phyloP scores from a whole-genome alignment of 1,140 invertebrate species.

The Pemphigus obesinymphae region DNA sequence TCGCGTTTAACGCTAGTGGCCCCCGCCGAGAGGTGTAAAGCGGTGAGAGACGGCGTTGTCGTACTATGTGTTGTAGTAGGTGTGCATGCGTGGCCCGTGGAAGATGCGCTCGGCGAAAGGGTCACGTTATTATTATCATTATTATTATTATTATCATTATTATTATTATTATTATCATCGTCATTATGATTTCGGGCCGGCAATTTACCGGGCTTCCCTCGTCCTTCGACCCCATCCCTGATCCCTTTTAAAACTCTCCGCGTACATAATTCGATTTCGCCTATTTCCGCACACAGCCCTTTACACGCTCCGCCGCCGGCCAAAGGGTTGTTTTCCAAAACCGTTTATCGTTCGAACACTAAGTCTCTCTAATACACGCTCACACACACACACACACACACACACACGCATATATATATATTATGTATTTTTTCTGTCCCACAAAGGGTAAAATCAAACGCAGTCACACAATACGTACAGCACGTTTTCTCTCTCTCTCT shows the following conservation, averaged over 20 bases:
- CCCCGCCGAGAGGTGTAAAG: conserved; percentile 21
- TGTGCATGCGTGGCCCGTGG: neutral
- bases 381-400: too few relatives aligned
- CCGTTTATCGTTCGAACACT: conserved; percentile 28
- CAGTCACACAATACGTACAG: too few relatives aligned
- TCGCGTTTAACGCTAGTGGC: conserved; percentile 11
- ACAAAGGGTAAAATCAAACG: too few relatives aligned
- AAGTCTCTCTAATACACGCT: neutral
- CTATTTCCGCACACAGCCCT: neutral
- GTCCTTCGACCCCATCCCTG: neutral
- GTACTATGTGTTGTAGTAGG: neutral
- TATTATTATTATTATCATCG: neutral
- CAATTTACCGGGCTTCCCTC: neutral
- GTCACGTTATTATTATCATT: too few relatives aligned
- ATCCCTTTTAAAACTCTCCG: neutral
- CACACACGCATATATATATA: too few relatives aligned
- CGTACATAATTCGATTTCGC: conserved; percentile 28
- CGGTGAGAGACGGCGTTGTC: neutral
- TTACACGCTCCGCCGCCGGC: conserved; percentile 30
- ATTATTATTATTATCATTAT: neutral
- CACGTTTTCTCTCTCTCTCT: too few relatives aligned
- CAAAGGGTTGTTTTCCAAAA: conserved; percentile 30
- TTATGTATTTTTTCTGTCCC: too few relatives aligned
- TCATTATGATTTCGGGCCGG: conserved; percentile 2
- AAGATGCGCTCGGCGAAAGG: neutral